Evolutionary conservation across 2,888 invertebrate genomes (phyloP).

Genomic region (Petrolisthes manimaculis): DNA sequence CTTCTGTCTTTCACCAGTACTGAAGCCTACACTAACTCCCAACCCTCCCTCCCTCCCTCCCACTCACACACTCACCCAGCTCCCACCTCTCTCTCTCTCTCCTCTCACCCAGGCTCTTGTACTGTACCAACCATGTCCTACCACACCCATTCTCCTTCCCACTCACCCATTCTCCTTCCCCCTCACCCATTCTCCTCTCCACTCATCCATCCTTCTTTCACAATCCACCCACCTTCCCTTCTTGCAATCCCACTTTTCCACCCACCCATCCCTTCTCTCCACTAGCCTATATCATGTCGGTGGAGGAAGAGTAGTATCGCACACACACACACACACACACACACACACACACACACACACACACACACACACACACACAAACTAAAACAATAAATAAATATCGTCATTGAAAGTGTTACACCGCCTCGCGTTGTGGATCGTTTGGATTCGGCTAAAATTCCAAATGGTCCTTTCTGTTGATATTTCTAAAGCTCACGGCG

Average conservation of each 20-base stretch:
- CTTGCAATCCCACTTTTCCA: not conserved
- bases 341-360: not conserved
- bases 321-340: not conserved
- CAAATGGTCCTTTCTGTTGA: conserved; percentile 41
- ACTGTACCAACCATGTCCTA: too few species aligned
- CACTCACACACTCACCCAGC: not conserved
- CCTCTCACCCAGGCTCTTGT: not conserved
- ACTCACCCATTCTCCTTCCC: not conserved
- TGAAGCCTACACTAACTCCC: not conserved
- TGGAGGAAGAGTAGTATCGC: not conserved
- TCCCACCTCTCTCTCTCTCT: not conserved
- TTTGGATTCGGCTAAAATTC: conserved; percentile 50
- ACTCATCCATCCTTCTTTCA: not conserved
- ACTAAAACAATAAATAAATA: conserved; percentile 33
- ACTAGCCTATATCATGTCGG: too few species aligned
- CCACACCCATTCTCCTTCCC: not conserved
- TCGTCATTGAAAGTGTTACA: conserved; percentile 31
- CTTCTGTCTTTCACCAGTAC: not conserved
- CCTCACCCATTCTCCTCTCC: not conserved
- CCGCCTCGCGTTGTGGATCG: conserved; percentile 29
- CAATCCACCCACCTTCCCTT: not conserved
- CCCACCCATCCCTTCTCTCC: not conserved
- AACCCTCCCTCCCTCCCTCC: not conserved
- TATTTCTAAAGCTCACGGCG: not conserved
- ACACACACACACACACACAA: not conserved